Conservation (phyloP, 1,140 invertebrate genomes). For the Penaeus chinensis region DNA sequence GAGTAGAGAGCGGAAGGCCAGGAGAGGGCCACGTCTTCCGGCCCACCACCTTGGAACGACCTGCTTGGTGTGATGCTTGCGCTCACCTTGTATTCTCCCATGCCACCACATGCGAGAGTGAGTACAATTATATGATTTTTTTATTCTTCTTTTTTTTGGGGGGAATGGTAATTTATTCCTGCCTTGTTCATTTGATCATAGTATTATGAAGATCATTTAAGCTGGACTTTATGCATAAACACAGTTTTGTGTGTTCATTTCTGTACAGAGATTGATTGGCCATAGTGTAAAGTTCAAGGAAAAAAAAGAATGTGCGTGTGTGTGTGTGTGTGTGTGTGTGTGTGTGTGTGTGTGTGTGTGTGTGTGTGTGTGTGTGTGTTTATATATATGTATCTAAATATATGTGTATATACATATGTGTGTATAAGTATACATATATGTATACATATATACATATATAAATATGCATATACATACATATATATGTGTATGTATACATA, state of each 20-base stretch:
- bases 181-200: too few relatives aligned
- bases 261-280: too few relatives aligned
- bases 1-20: constrained; percentile 53
- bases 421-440: not conserved
- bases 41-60: constrained; percentile 49
- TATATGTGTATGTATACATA: not conserved
- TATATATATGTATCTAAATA: not conserved
- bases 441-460: constrained; percentile 17
- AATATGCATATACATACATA: constrained; percentile 2
- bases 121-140: constrained; percentile 34
- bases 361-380: too few relatives aligned
- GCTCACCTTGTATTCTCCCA: constrained; percentile 62
- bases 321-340: too few relatives aligned
- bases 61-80: constrained; percentile 62
- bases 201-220: too few relatives aligned
- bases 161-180: too few relatives aligned
- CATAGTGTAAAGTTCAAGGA: too few relatives aligned
- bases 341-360: too few relatives aligned
- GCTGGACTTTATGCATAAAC: too few relatives aligned
- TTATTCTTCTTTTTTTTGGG: not conserved
- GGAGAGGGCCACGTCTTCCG: constrained; percentile 57
- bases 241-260: too few relatives aligned
- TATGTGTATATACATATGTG: not conserved
- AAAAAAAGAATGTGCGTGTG: too few relatives aligned
- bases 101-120: constrained; percentile 60